Percentiles rank a stretch among this genome's conserved stretches.
Conservation (phyloP, 1,140 invertebrate genomes). For the Centruroides sculpturatus region DNA sequence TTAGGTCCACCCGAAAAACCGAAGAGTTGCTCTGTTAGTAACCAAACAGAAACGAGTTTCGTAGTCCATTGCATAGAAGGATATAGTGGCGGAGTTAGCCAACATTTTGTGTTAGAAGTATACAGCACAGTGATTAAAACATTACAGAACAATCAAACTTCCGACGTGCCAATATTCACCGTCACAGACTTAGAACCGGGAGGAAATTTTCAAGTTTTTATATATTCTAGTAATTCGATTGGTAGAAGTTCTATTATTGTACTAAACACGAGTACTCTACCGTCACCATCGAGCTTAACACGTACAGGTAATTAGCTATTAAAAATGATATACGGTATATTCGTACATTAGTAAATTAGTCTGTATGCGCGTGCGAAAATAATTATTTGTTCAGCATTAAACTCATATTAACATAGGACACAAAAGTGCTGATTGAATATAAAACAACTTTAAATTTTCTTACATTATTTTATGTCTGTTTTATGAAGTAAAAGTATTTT, state of each 20-base stretch:
- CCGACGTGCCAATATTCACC: slow-evolving; percentile 31
- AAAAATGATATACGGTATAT: too few species aligned
- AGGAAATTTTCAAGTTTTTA: slow-evolving; percentile 56
- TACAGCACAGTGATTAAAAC: slow-evolving; percentile 34
- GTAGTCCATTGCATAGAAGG: slow-evolving; percentile 62
- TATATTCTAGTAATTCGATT: slow-evolving; percentile 74
- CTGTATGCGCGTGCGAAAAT: too few species aligned
- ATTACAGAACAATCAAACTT: slow-evolving; percentile 38
- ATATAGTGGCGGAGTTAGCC: slow-evolving; percentile 67
- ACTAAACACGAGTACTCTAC: slow-evolving; percentile 66
- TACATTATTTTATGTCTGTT: too few species aligned
- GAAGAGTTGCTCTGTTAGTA: slow-evolving; percentile 71
- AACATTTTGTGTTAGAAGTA: slow-evolving; percentile 65
- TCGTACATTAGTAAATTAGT: too few species aligned
- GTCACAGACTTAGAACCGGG: slow-evolving; percentile 55
- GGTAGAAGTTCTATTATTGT: slow-evolving; percentile 63
- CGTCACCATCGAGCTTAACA: slow-evolving; percentile 26
- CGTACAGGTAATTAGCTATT: slow-evolving; percentile 1
- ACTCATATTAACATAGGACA: too few species aligned
- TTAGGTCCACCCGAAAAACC: slow-evolving; percentile 61
- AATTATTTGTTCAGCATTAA: too few species aligned
- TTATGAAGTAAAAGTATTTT: too few species aligned
- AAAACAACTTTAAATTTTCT: too few species aligned
- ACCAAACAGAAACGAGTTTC: slow-evolving; percentile 65
- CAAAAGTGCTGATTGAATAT: too few species aligned